Evolutionary conservation across 2,113 vertebrate genomes (phyloP), one percentile per base, ranked within the genome.

Genomic region (Halichoeres trimaculatus): DNA sequence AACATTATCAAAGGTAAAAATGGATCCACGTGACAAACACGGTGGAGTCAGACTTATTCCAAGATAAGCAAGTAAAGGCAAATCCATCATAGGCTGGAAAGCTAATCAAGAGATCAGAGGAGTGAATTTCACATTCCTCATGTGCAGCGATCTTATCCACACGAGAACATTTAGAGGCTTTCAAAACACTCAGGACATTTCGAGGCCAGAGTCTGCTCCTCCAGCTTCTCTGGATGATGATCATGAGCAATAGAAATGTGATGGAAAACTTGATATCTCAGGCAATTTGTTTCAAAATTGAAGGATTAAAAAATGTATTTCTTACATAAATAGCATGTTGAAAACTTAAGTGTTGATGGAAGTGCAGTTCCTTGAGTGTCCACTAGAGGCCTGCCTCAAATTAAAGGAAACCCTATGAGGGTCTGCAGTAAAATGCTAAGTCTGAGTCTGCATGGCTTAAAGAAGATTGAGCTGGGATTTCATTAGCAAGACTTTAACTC

Each of bases 91-190:
- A 7, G 23, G 35, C 40, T 13, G n/a, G n/a, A 55, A 22, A 20
- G 24, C 6, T 34, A 51, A 75, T 79, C 34, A 8, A 20, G 23
- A 74, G 53, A 83, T 82, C 43, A 41, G 69, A 78, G 22, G 55
- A 74, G 47, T 24, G 62, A 78, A 83, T 70, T 73, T 70, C 73
- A 81, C 75, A 89, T 85, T 85, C 72, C 80, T 74, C 41, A 19
- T 68, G 53, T 56, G 70, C 1, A 2, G 41, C 8, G 40, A 59
- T 70, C 17, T 34, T 78, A 86, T 86, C 81, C 17, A 6, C 10
- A n/a, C 43, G 35, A 22, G 20, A 64, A 22, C 53, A 70, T 54
- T 45, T 20, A 16, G 57, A 47, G 40, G 41, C 30, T 68, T 71
- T 16, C n/a, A n/a, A n/a, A n/a, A n/a, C n/a, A n/a, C n/a, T n/a